Evolutionary conservation across 2,797 vertebrate species (phyloP), one percentile per base, ranked within the genome.

Genomic region (Anomalospiza imberbis): DNA sequence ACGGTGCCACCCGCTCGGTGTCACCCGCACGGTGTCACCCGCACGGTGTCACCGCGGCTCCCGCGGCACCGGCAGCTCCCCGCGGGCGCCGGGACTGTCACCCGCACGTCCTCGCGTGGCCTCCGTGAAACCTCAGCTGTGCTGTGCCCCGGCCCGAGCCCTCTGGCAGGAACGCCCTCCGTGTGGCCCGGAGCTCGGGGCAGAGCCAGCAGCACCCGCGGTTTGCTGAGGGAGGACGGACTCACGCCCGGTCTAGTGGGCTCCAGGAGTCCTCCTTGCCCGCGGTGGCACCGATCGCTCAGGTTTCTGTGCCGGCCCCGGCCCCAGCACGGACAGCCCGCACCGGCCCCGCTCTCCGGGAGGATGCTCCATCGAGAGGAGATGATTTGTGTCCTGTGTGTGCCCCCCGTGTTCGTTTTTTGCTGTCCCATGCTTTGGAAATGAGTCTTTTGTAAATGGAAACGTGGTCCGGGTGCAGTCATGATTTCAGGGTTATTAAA

Each of bases 401-500:
- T 78, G 73, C 55, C 38, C 85, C 87, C 6, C 4, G 57, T 58
- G 72, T 36, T 73, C 20, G 38, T 67, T 67, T 73, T 57, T 62
- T 19, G 25, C 81, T 22, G 55, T 77, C 40, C 0, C 5, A 21
- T 42, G 87, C 44, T 2, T 68, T 94, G 91, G 61, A 67, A 94
- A 90, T 0, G 10, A 91, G 80, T 85, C 20, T 9, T 85, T 84
- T 94, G 94, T 95, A 70, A 32, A 76, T 86, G 87, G 24, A 74
- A 91, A 81, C 7, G 28, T 81, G 91, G 45, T 91, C 54, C 76
- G 36, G 9, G 73, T 47, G 78, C 84, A 91, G 91, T 68, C 48
- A 19, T 36, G 76, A 47, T 68, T 89, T 90, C 87, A 89, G 92
- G 92, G 94, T 85, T 70, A 90, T 94, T 96, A 87, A 91, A 95